These are phyloP conservation scores for Ctenomys sociabilis DNA, from an alignment of 2,113 vertebrate species.

Conservation along the genomic window DNA sequence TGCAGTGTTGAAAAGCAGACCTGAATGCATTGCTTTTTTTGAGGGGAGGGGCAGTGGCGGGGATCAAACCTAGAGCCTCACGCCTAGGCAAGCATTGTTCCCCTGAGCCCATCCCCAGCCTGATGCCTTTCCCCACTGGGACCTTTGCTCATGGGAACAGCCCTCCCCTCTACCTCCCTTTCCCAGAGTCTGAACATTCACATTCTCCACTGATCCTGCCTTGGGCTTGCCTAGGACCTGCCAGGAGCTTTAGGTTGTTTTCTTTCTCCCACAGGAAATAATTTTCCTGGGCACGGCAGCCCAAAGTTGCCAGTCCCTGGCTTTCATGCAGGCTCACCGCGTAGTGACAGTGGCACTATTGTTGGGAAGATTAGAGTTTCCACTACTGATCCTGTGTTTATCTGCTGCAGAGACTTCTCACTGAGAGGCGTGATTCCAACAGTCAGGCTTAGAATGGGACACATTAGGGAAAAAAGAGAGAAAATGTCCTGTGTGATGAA, in stretches of 20 bases:
- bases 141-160: not conserved
- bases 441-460: constrained; percentile 23
- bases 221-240: constrained; percentile 69
- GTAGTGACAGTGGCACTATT: constrained; percentile 66
- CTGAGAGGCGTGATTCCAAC: constrained; percentile 5
- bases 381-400: constrained; percentile 50
- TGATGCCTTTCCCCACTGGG: not conserved
- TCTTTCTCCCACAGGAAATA: constrained; percentile 74
- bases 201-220: not conserved
- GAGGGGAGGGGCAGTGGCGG: not conserved
- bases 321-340: constrained; percentile 31
- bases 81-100: not conserved
- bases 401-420: constrained; percentile 42
- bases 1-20: not conserved
- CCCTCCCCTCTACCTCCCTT: not conserved
- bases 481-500: not conserved
- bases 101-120: not conserved
- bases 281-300: constrained; percentile 69
- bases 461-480: not conserved
- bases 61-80: not conserved
- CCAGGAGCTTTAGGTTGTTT: constrained; percentile 69
- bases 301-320: constrained; percentile 57
- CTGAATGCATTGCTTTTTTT: not conserved
- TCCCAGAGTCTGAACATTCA: not conserved
- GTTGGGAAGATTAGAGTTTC: constrained; percentile 57